phyloP scores from a whole-genome alignment of 35 echinoderm and acorn worm genomes.

The Chiridota heheva region DNA sequence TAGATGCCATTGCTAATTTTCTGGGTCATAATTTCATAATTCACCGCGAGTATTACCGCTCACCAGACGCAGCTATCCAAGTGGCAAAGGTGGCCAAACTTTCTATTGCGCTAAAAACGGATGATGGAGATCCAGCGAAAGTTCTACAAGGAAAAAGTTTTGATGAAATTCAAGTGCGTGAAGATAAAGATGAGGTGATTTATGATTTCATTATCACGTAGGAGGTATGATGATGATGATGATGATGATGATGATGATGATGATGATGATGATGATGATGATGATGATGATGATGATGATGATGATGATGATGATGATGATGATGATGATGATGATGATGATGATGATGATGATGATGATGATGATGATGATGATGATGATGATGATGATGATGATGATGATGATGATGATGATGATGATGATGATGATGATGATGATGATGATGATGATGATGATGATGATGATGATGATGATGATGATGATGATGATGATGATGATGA shows the following conservation, averaged over 20 bases:
- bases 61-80: slow-evolving; percentile 39
- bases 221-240: slow-evolving; percentile 13
- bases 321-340: slow-evolving; percentile 29
- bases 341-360: slow-evolving; percentile 4
- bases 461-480: background rate
- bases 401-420: slow-evolving; percentile 4
- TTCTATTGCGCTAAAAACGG: slow-evolving; percentile 29
- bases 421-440: background rate
- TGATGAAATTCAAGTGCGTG: slow-evolving; percentile 4
- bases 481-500: slow-evolving; percentile 25
- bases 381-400: slow-evolving; percentile 7
- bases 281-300: slow-evolving; percentile 26
- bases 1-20: slow-evolving; percentile 44
- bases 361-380: slow-evolving; percentile 7
- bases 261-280: slow-evolving; percentile 26
- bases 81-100: slow-evolving; percentile 61
- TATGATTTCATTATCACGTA: background rate
- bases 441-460: background rate
- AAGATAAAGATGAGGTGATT: slow-evolving; percentile 10
- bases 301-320: slow-evolving; percentile 26
- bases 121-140: background rate
- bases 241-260: slow-evolving; percentile 29
- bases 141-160: background rate
- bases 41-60: slow-evolving; percentile 49
- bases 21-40: slow-evolving; percentile 53